A percentile compares a stretch with the other conserved stretches of the same genome.
phyloP scores from a whole-genome alignment of 2,113 vertebrate genomes.

The Spheniscus mendiculus region DNA sequence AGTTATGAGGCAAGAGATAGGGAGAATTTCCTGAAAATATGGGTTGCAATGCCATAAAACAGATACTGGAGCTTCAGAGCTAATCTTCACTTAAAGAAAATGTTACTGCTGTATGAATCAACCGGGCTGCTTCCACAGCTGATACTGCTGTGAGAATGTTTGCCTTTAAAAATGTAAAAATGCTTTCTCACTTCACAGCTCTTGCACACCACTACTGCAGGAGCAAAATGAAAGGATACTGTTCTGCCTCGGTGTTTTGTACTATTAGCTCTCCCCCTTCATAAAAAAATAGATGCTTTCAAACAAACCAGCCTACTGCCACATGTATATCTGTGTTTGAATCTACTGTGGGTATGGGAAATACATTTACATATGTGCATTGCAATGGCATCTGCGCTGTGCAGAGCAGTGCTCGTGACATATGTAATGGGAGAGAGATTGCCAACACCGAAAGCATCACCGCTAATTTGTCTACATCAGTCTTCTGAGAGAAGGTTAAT shows the following conservation, averaged over 20 bases:
- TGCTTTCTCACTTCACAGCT: neutral
- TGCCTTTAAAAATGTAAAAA: neutral
- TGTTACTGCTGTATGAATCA: neutral
- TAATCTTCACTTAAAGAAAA: neutral
- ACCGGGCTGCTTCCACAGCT: neutral
- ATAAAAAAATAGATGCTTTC: neutral
- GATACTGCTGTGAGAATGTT: neutral
- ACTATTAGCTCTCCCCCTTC: neutral
- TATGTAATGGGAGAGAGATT: neutral
- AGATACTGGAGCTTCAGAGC: neutral
- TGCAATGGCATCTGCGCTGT: neutral
- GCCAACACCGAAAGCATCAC: neutral
- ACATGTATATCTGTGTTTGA: neutral
- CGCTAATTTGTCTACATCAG: neutral
- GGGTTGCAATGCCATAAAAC: neutral
- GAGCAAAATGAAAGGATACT: neutral
- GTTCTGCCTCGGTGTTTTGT: neutral
- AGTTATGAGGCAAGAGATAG: neutral
- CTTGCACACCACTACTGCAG: neutral
- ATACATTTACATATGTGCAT: neutral
- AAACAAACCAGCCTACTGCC: neutral
- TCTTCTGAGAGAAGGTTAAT: neutral
- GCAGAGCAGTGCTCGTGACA: neutral
- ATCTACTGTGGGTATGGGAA: neutral
- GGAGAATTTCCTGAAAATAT: neutral